phyloP scores from a whole-genome alignment of 2,113 vertebrate species.

The Trachemys scripta region DNA sequence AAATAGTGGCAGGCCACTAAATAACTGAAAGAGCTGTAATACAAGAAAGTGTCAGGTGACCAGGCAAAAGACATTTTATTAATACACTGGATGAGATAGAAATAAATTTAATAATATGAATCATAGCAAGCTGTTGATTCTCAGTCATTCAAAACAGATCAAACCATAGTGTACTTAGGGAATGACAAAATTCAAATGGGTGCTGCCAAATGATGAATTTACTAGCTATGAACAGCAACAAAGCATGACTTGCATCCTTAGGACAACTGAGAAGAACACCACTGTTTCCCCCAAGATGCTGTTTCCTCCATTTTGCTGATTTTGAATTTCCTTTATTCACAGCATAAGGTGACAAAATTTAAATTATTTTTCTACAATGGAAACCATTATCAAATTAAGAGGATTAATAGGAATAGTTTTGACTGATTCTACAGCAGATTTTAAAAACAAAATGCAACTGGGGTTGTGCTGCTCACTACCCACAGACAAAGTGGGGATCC shows the following conservation, averaged over 20 bases:
- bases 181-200: too few relatives aligned
- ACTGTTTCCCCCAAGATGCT: background rate
- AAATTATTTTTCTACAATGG: background rate
- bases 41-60: background rate
- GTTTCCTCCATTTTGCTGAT: background rate
- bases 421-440: background rate
- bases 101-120: background rate
- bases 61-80: background rate
- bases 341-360: background rate
- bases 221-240: background rate
- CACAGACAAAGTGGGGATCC: background rate
- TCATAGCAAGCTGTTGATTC: background rate
- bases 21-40: background rate
- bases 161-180: background rate
- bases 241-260: background rate
- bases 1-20: background rate
- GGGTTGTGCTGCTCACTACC: background rate
- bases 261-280: background rate
- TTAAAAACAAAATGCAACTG: background rate
- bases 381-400: conserved; percentile 9
- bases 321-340: background rate
- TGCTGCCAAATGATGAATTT: background rate
- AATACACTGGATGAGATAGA: background rate
- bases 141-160: background rate
- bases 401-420: background rate